Percentiles rank a stretch among this genome's conserved stretches.
Evolutionary conservation across 2,797 vertebrate genomes (phyloP).

Genomic region (Petrocephalus schoutedeni): DNA sequence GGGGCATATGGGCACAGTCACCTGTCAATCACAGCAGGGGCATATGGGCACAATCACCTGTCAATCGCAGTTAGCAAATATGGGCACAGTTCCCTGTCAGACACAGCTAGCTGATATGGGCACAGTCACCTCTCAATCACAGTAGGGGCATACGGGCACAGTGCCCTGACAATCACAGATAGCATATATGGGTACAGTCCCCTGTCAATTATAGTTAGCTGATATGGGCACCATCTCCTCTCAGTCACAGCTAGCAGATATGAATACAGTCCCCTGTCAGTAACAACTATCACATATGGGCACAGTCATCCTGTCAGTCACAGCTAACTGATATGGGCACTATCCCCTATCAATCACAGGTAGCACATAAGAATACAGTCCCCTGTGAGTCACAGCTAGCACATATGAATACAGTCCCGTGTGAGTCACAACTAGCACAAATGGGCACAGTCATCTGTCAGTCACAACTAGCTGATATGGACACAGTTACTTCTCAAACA

Average conservation of each 20-base stretch:
- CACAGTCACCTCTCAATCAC: background rate
- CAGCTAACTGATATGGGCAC: background rate
- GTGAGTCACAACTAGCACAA: background rate
- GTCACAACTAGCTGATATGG: background rate
- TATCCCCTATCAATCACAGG: background rate
- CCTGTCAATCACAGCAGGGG: background rate
- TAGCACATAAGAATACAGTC: background rate
- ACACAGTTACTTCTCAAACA: background rate
- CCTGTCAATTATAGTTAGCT: background rate
- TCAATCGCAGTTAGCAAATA: background rate
- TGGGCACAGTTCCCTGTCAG: background rate
- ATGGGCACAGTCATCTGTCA: background rate
- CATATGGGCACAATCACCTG: no score
- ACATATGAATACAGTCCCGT: background rate
- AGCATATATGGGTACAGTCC: background rate
- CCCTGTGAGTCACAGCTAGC: background rate
- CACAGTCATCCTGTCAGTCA: background rate
- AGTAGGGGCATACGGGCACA: background rate
- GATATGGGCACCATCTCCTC: background rate
- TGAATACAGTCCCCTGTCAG: background rate
- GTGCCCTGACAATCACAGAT: background rate
- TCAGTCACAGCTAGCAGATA: background rate
- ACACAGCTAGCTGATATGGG: background rate
- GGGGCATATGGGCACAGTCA: no score
- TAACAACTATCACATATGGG: background rate